Evolutionary conservation across 2,113 vertebrate genomes (phyloP), one percentile per base, ranked within the genome.

Genomic region (Melanotaenia duboulayi): DNA sequence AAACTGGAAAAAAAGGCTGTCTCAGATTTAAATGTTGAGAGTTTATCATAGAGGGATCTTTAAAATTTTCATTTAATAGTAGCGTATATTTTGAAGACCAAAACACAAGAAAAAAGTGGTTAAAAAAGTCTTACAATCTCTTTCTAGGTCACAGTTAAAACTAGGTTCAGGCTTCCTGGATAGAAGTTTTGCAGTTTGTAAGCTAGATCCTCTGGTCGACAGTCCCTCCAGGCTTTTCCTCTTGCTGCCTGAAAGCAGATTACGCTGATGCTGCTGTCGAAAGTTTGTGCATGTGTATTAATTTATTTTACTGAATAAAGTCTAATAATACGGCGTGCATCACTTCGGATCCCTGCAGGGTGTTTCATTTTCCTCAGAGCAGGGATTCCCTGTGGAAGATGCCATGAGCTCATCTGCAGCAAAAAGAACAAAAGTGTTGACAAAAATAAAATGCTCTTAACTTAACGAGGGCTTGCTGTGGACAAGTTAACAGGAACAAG

Each of bases 311-410:
- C 23, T 66, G 65, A 75, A 75, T 75, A 52, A 54, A 59, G 61
- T 57, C 71, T 58, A 78, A 75, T 83, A 71, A 79, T 58, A 57
- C 66, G 4, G 9, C 32, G 63, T 68, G 63, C 57, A 68, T 54
- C 59, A 76, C 63, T 37, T 46, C 72, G 56, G 63, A 73, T 70
- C 64, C 82, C 82, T 73, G 77, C 68, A 73, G 77, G 64, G 52
- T 39, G 58, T 56, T 65, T 59, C 64, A 64, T 69, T 84, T 59
- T 75, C 51, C 23, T 70, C 71, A 35, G 57, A 80, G 68, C 46
- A n/a, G 1, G 3, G n/a, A 55, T 35, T 16, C 39, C 54, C 67
- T 2, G 4, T 6, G 13, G 76, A 72, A 25, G 25, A 59, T 35
- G 42, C 76, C 76, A 39, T 16, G 1, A 76, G 54, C 67, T 40